Evolutionary conservation across 2,888 invertebrate species (phyloP), one percentile per base, ranked within the genome.

Genomic region (Nemapogon koenigi): DNA sequence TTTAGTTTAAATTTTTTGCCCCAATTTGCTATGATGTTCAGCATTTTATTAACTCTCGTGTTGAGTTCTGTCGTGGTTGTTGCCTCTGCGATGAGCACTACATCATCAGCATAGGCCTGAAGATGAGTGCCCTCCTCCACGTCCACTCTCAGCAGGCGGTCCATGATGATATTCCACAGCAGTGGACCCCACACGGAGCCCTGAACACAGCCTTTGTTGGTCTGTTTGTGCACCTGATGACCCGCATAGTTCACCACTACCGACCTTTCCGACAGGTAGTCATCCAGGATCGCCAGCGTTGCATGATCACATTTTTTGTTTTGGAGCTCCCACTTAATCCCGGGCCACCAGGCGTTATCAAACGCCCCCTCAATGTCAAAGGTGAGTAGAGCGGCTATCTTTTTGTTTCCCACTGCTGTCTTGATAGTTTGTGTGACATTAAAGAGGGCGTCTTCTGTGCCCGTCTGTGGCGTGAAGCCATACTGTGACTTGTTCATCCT

Each of bases 81-180:
- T 2, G 29, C 29, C 14, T 29, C 29, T 3, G 16, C 10, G 2
- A 10, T 8, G 2, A 29, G 3, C 15, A 29, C 13, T 3, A 29
- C 29, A 13, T 29, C 29, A 10, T 29, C 29, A 3, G 29, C 29
- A 16, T 33, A 33, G 17, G 33, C 18, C 16, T 13, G 3, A n/a
- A 16, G 4, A n/a, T 8, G 7, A 18, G 17, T 17, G 3, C 33
- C 18, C 16, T 33, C 33, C 33, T 16, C 13, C 17, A 33, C 4
- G 3, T 2, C 4, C 11, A 6, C 10, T 10, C 17, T 4, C 8
- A 19, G 13, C 17, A 19, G 6, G n/a, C n/a, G n/a, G n/a, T n/a
- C n/a, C n/a, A n/a, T n/a, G n/a, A n/a, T n/a, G n/a, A n/a, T 13
- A 13, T 29, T 13, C 29, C 6, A 4, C 29, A 13, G n/a, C 6